Base-by-base conservation (phyloP, 2,888 invertebrate species). In the Leucophenga maculata region DNA sequence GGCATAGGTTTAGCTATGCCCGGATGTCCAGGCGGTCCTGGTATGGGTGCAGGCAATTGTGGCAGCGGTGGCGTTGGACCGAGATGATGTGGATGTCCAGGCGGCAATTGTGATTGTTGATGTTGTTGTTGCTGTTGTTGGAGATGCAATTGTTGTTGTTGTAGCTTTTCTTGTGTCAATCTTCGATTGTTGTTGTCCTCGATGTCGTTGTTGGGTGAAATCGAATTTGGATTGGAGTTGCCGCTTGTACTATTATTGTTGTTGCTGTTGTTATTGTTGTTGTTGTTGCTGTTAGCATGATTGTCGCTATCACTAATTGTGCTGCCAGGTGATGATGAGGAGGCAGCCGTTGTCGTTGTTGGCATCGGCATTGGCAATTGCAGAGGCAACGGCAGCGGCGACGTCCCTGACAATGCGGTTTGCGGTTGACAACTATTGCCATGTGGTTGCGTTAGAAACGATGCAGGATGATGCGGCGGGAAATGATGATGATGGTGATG, bases 1-100 rank as follows among this genome's bases (percentile, higher is more conserved):
- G 96, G 94, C 83, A 96, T 94, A 14, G 95, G 95, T 89, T 95
- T 95, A 65, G 95, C 95, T 85, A 95, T 93, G 78, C 89, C 87
- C 80, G 87, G 84, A 78, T 86, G 83, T 67, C 77, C 72, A 46
- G 72, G 67, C 18, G 73, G 69, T 39, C 65, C 67, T 48, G 69
- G 68, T 18, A 18, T 50, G 16, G 68, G 74, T 48, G 71, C 77
- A 71, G 83, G 48, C 78, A 77, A 62, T 59, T 77, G 78, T 50
- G 77, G 74, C 62, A 73, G 69, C 54, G 1, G 67, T 59, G 59
- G 31, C 9, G n/a, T 4, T 22, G 48, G 62, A 20, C 22, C 18
- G 50, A 18, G 16, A 50, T n/a, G 16, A n/a, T 50, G 50, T 16
- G 46, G 62, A 64, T 69, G 74, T 39, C 76, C 79, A 52, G 66